A percentile compares a stretch with the other conserved stretches of the same genome.
These are phyloP conservation scores for Chalcosyrphus nemorum DNA, from an alignment of 2,888 invertebrate genomes.

Conservation along the genomic window DNA sequence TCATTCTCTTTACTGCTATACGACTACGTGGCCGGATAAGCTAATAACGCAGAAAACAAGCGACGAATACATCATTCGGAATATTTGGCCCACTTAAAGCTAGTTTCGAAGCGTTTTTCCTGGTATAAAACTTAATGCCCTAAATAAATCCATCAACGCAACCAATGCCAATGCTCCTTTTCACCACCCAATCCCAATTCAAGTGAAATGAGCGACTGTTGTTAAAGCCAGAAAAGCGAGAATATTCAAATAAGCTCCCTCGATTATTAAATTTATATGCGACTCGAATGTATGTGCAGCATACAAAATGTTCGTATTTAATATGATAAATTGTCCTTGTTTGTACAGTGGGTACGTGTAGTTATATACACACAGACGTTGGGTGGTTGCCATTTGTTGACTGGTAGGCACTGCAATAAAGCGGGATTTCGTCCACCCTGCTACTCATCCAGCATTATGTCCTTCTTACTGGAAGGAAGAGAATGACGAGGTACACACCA, in stretches of 20 bases:
- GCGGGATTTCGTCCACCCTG: background rate
- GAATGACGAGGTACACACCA: slow-evolving; percentile 39
- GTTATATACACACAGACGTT: background rate
- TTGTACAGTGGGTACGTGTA: background rate
- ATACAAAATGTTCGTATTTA: slow-evolving; percentile 32
- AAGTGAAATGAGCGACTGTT: background rate
- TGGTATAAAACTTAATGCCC: background rate
- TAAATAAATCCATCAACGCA: background rate
- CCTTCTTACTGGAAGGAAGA: background rate
- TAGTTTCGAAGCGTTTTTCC: background rate
- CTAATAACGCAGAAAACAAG: background rate
- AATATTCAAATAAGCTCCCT: slow-evolving; percentile 25
- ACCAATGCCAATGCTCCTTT: background rate
- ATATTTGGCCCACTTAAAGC: background rate
- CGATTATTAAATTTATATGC: slow-evolving; percentile 38
- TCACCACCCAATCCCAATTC: background rate
- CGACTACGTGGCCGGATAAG: background rate
- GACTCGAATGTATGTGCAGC: slow-evolving; percentile 19
- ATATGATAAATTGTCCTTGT: slow-evolving; percentile 49
- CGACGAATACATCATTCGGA: background rate
- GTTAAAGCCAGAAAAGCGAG: background rate
- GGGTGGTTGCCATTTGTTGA: background rate
- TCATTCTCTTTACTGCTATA: background rate
- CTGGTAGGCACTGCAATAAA: background rate
- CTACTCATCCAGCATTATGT: background rate